Base-by-base conservation (phyloP, 2,797 vertebrate species). In the Poeciliopsis gracilis region DNA sequence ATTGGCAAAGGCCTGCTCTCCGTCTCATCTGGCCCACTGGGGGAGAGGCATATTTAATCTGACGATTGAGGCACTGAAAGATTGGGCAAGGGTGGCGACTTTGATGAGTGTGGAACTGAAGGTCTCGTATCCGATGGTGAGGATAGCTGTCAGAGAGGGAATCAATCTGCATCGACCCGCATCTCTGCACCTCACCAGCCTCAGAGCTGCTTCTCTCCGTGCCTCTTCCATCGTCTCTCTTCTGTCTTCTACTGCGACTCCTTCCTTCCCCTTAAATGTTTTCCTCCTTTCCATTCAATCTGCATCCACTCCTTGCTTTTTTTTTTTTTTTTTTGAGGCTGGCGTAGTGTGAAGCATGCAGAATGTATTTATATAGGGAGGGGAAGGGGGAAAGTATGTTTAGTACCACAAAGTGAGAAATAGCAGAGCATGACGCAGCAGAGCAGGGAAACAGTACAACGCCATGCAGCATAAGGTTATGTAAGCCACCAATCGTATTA, bases 11-110 rank as follows among this genome's bases (percentile, higher is more conserved):
- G 80, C 23, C 1, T 72, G 76, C 59, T 82, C 30, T 70, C 38
- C 23, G 74, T 79, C 72, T 82, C 87, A 67, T 76, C 28, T 74
- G 41, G 73, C 81, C 82, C 77, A 47, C 77, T 57, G 77, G 61
- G 43, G 82, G 77, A 84, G 82, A 79, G 80, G 20, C 83, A 90
- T 86, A 91, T 85, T 88, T 83, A 87, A 84, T 86, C 89, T 79
- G 89, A 91, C 93, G 89, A 94, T 88, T 91, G 92, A 91, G 57
- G 85, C 92, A 87, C 84, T 85, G 90, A 90, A 91, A 82, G 85
- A 93, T 86, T n/a, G 28, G 73, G 73, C 84, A 75, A 25, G 78
- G 86, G 89, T 84, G 84, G 78, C 5, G 85, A 92, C 90, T 88
- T 85, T 92, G 90, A 94, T 91, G 90, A 93, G 90, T 90, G 89